Base-by-base conservation (phyloP, 2,888 invertebrate species). In the Brachyptera putata region DNA sequence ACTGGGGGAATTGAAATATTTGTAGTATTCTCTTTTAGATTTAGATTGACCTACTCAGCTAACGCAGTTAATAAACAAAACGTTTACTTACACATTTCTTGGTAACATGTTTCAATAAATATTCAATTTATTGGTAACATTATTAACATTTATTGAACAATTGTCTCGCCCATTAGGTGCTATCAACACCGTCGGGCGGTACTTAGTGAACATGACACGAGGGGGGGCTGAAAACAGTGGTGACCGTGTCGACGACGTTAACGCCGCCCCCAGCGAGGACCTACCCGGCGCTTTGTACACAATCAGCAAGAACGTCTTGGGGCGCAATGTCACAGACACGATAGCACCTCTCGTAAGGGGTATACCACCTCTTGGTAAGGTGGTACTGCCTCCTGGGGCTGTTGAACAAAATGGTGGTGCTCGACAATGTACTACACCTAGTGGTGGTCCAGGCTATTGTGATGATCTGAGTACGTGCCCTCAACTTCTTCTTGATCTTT, bases 391-490 rank as follows among this genome's bases (percentile, higher is more conserved):
- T 78, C 63, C 76, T 76, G 79, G 80, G 16, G 76, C 76, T 37
- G 65, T 76, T 1, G 74, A 77, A 1, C 72, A 75, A 16, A 76
- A 79, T 66, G 79, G 81, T 13, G 80, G 82, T 53, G 48, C 55
- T 0, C 60, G 60, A 9, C 84, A 77, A 7, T 94, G 94, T 70
- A 87, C 85, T 2, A 92, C 93, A 0, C 91, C 94, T 0, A 87
- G 86, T 66, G 91, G 91, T 0, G 79, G 83, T 26, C 79, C 81
- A 0, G 95, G 95, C 26, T 83, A 85, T 64, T 95, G 95, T 69
- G 88, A 91, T 70, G 94, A 95, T 71, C 77, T 95, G 16, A 91
- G 91, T 69, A 90, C 89, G 69, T 94, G 94, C 70, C 93, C 94
- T 0, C 89, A 91, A 67, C 74, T 94, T 24, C 76, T 93, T 1